phyloP scores from a whole-genome alignment of 2,113 vertebrate species.

The Dromiciops gliroides region DNA sequence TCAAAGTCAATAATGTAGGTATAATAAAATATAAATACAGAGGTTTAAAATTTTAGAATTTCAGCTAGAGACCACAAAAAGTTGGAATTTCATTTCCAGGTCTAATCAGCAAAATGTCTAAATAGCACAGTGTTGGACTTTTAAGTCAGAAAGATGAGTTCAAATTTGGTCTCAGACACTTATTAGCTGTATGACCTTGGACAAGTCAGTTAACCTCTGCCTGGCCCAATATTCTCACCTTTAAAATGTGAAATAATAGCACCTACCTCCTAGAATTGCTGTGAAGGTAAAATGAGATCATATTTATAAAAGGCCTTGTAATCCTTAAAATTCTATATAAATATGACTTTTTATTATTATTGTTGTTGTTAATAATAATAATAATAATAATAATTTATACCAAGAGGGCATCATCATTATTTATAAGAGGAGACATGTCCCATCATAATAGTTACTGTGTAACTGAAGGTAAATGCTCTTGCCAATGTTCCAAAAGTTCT shows the following conservation, averaged over 20 bases:
- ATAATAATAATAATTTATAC: not conserved
- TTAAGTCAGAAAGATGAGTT: not conserved
- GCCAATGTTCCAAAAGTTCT: not conserved
- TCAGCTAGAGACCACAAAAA: not conserved
- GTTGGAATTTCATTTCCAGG: not conserved
- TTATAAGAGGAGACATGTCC: not conserved
- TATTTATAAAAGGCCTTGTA: not conserved
- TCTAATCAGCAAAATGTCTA: not conserved
- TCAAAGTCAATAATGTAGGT: conserved; percentile 21
- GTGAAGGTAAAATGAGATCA: not conserved
- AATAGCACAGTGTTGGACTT: not conserved
- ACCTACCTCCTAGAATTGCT: not conserved
- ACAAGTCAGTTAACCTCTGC: not conserved
- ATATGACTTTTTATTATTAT: not conserved
- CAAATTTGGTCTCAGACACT: no score
- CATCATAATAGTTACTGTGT: not conserved
- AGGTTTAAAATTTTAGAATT: not conserved
- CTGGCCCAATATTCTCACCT: not conserved
- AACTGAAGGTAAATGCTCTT: not conserved
- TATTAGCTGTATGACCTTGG: not conserved
- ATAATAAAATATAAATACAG: conserved; percentile 18
- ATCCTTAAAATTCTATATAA: not conserved
- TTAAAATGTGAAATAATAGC: not conserved
- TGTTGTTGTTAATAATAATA: no score
- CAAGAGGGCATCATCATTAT: not conserved